These are phyloP conservation scores for Atherix ibis DNA, from an alignment of 2,888 invertebrate species.

Conservation along the genomic window DNA sequence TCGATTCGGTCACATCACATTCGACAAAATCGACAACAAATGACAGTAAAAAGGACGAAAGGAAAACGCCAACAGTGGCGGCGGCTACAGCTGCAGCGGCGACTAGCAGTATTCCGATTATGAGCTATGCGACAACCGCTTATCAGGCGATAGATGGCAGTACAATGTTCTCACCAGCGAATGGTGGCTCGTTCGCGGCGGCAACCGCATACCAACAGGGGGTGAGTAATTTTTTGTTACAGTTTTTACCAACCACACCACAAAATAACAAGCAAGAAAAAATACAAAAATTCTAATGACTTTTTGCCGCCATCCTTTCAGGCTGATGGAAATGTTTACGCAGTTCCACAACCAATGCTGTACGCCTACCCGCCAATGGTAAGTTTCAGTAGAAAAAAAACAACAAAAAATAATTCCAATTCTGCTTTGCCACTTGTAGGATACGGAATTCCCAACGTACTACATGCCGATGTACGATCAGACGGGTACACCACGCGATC, in stretches of 20 bases:
- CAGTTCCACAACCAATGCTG: constrained; percentile 32
- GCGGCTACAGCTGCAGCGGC: too few species aligned
- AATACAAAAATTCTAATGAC: background rate
- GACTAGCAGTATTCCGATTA: constrained; percentile 14
- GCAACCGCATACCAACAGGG: constrained; percentile 32
- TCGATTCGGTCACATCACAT: constrained; percentile 8
- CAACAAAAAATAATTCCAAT: background rate
- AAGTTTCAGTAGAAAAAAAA: constrained; percentile 4
- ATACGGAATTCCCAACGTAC: constrained; percentile 29
- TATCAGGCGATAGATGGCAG: constrained; percentile 29
- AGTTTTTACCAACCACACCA: too few species aligned
- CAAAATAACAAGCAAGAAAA: background rate
- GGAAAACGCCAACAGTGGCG: constrained; percentile 6
- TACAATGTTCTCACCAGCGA: constrained; percentile 26
- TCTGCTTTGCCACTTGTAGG: constrained; percentile 14
- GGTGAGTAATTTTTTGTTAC: constrained; percentile 22
- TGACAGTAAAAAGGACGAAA: constrained; percentile 7
- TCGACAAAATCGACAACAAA: constrained; percentile 8
- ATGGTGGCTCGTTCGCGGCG: constrained; percentile 25
- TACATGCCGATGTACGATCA: constrained; percentile 33
- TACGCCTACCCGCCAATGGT: constrained; percentile 28
- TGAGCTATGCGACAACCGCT: constrained; percentile 24
- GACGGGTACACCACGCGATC: constrained; percentile 24
- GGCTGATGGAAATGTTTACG: constrained; percentile 33
- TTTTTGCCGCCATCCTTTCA: constrained; percentile 11